Percentiles rank a stretch among this genome's conserved stretches.
Conservation (phyloP, 2,113 vertebrate genomes). For the Vulpes vulpes region DNA sequence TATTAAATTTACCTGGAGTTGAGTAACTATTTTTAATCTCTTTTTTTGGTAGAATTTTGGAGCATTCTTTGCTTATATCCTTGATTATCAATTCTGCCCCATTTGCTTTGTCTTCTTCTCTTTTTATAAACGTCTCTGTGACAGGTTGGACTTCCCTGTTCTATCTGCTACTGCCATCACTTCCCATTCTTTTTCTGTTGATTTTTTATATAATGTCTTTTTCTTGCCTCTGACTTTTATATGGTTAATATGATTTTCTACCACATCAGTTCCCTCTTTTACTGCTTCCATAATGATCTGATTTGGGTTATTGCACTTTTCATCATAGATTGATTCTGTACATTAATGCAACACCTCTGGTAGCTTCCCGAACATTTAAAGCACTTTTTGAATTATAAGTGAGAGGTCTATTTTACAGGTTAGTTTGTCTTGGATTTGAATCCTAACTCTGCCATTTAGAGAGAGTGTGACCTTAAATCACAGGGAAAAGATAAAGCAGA, state of each 20-base stretch:
- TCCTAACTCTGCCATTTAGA: slow-evolving; percentile 10
- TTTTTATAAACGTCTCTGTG: not conserved
- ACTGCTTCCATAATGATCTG: slow-evolving; percentile 43
- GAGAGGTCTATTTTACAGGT: not conserved
- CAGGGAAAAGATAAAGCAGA: not conserved
- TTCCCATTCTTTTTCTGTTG: not conserved
- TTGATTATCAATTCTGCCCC: not conserved
- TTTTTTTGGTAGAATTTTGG: not conserved
- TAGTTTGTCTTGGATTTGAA: not conserved
- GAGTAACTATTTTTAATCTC: not conserved
- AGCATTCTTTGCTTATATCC: not conserved
- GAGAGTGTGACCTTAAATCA: not conserved
- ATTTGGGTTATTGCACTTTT: slow-evolving; percentile 46
- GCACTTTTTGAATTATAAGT: not conserved
- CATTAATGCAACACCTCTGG: not conserved
- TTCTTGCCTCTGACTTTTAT: slow-evolving; percentile 45
- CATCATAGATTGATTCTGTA: not conserved
- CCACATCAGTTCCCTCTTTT: slow-evolving; percentile 31
- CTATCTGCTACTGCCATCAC: not conserved
- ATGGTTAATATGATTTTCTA: slow-evolving; percentile 66
- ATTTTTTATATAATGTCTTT: not conserved
- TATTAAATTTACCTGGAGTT: slow-evolving; percentile 37
- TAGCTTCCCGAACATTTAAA: not conserved
- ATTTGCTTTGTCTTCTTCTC: not conserved
- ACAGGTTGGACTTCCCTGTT: not conserved